phyloP scores from a whole-genome alignment of 1,140 invertebrate species.

The Hylyphantes graminicola region DNA sequence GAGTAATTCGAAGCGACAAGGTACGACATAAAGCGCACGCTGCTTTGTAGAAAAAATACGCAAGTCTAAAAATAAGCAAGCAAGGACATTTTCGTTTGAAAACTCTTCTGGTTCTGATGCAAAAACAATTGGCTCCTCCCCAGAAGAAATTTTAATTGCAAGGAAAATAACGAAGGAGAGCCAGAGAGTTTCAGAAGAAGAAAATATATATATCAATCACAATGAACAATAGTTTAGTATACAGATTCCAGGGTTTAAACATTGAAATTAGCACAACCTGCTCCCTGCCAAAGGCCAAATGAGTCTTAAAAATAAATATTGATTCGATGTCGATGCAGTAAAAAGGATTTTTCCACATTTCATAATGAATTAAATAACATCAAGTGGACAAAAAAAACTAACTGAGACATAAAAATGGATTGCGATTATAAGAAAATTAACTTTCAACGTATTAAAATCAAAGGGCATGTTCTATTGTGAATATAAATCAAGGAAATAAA shows the following conservation, averaged over 20 bases:
- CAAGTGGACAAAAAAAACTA: no score
- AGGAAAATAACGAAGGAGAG: slow-evolving; percentile 25
- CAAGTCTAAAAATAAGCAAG: slow-evolving; percentile 18
- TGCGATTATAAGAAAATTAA: no score
- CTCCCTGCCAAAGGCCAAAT: slow-evolving; percentile 25
- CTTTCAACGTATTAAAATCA: no score
- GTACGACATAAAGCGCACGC: not conserved
- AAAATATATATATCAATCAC: slow-evolving; percentile 20
- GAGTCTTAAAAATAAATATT: not conserved
- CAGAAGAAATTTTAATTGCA: slow-evolving; percentile 46
- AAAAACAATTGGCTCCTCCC: slow-evolving; percentile 23
- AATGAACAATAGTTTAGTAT: slow-evolving; percentile 40
- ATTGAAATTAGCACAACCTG: slow-evolving; percentile 24
- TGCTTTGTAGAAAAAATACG: not conserved
- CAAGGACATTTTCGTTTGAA: slow-evolving; percentile 18
- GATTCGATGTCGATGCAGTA: no score
- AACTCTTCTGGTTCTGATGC: slow-evolving; percentile 20
- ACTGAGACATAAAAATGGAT: no score
- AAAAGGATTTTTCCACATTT: no score
- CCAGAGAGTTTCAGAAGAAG: slow-evolving; percentile 46
- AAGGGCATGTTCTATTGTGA: no score
- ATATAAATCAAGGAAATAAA: no score
- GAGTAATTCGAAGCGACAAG: no score
- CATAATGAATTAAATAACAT: no score
- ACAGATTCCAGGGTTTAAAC: slow-evolving; percentile 4